These are phyloP conservation scores for Prionchulus punctatus DNA, from an alignment of 2,888 invertebrate species.

Conservation along the genomic window DNA sequence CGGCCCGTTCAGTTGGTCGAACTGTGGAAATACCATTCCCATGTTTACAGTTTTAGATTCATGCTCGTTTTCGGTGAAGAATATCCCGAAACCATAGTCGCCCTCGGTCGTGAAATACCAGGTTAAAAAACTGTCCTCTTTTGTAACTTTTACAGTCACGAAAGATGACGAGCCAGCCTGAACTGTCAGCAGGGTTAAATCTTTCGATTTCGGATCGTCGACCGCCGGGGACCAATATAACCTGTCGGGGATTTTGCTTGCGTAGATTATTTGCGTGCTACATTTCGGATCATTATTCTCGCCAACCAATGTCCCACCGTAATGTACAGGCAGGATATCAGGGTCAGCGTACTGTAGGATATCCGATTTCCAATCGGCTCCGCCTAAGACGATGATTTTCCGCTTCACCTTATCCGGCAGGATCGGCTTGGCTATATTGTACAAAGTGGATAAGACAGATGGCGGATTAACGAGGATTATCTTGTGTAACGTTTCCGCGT, in stretches of 20 bases:
- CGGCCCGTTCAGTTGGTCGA: too few relatives aligned
- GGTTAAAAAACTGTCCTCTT: neutral
- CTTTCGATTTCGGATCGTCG: neutral
- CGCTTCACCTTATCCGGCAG: neutral
- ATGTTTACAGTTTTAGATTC: too few relatives aligned
- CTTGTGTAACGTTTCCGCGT: neutral
- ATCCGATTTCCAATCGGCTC: slow-evolving; percentile 12
- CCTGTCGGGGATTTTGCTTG: neutral
- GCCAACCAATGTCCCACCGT: slow-evolving; percentile 21
- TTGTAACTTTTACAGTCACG: neutral
- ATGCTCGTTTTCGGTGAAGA: neutral
- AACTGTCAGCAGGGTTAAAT: neutral
- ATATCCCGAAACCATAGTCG: neutral
- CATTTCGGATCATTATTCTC: slow-evolving; percentile 19
- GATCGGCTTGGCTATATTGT: neutral
- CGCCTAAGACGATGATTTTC: slow-evolving; percentile 14
- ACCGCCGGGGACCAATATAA: neutral
- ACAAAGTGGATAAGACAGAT: neutral
- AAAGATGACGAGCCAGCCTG: neutral
- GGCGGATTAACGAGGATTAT: neutral
- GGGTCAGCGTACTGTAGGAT: slow-evolving; percentile 16
- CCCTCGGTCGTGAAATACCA: neutral
- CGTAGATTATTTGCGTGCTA: neutral
- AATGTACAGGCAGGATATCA: slow-evolving; percentile 20
- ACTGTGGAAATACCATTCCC: too few relatives aligned